Conservation (phyloP, 1,140 invertebrate genomes). For the Trachelipus rathkii region DNA sequence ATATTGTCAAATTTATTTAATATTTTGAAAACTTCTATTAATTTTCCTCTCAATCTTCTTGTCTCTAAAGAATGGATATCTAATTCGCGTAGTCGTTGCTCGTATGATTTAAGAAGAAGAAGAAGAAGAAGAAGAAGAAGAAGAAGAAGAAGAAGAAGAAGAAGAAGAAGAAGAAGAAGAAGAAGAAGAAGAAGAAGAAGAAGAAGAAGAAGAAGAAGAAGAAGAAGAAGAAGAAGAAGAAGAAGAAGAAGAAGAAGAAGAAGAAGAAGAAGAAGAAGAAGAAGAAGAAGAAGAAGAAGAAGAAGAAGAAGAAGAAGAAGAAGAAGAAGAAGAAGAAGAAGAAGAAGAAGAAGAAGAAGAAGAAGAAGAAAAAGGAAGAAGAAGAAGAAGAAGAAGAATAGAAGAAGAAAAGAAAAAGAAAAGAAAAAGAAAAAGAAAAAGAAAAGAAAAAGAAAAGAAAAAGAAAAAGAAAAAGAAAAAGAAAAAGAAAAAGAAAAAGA, state of each 20-base stretch:
- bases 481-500: conserved; percentile 9
- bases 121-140: neutral
- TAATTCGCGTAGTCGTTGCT: too few species aligned
- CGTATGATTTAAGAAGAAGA: too few species aligned
- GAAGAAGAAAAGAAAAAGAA: too few species aligned
- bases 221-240: conserved; percentile 9
- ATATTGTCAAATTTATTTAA: too few species aligned
- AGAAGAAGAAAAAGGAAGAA: conserved; percentile 10
- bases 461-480: conserved; percentile 10
- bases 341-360: too few species aligned
- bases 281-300: conserved; percentile 9
- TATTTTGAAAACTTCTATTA: too few species aligned
- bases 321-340: conserved; percentile 10
- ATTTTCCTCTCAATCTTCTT: too few species aligned
- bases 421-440: conserved; percentile 11
- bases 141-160: conserved; percentile 4
- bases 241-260: conserved; percentile 9
- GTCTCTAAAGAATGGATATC: too few species aligned
- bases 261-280: too few species aligned
- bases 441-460: conserved; percentile 10
- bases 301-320: conserved; percentile 9
- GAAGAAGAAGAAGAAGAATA: conserved; percentile 9
- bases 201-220: conserved; percentile 9
- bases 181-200: conserved; percentile 9
- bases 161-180: conserved; percentile 9